Base-by-base conservation (phyloP, 2,888 invertebrate species). In the Sepiola atlantica region DNA sequence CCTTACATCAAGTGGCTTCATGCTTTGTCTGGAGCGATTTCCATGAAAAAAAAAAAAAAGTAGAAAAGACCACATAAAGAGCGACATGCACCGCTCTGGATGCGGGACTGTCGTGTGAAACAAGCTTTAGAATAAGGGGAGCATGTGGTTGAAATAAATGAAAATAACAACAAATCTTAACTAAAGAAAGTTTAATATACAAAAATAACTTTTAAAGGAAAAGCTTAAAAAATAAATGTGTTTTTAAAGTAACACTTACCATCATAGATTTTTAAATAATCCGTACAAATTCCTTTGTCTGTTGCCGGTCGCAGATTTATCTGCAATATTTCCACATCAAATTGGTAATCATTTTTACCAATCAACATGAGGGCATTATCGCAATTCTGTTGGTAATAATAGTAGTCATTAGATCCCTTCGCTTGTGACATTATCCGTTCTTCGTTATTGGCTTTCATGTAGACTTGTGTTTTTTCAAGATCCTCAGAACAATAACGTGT, bases 201-300 rank as follows among this genome's bases (percentile, higher is more conserved):
- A 21, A 45, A 91, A 35, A 32, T 8, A 16, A 35, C 32, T 91
- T 32, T 91, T 32, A 77, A 77, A 77, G n/a, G 3, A 77, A 28
- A 77, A 77, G n/a, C n/a, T 77, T 77, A n/a, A n/a, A n/a, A n/a
- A n/a, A n/a, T n/a, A n/a, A n/a, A n/a, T n/a, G n/a, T n/a, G n/a
- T 4, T 77, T 28, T 77, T 28, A 35, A 32, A 35, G 35, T 18
- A 35, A 16, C 28, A 35, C 35, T 92, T 45, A 92, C 92, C 92
- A 92, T 92, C 54, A 35, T 54, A 92, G 28, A 92, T 18, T 92
- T 92, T n/a, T 21, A 92, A 92, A 54, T 35, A 92, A 92, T 92
- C 92, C 21, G 1, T 92, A 35, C 92, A 92, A n/a, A 35, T 35
- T 28, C 92, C 92, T 61, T 61, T 6, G 35, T 35, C 92, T 28